phyloP scores from a whole-genome alignment of 1,140 invertebrate genomes.

The Spodoptera litura region DNA sequence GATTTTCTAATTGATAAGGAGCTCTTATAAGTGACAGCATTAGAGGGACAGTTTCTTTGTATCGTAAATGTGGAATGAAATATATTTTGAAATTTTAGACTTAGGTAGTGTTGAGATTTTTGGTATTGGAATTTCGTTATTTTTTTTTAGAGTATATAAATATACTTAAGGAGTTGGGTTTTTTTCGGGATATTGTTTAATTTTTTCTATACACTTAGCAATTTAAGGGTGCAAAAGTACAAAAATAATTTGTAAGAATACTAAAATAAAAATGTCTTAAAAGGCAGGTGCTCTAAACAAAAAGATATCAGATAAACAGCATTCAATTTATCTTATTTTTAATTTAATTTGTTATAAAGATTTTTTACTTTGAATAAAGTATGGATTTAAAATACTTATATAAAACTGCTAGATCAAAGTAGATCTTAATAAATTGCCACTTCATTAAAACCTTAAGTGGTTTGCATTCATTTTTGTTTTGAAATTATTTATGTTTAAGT shows the following conservation, averaged over 20 bases:
- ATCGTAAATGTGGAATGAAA: not conserved
- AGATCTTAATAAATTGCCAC: conserved; percentile 3
- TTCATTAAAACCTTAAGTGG: not conserved
- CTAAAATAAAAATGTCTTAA: too few relatives aligned
- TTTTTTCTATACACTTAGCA: too few relatives aligned
- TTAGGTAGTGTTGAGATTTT: too few relatives aligned
- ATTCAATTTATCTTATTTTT: not conserved
- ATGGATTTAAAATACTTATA: conserved; percentile 4
- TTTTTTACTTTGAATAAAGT: not conserved
- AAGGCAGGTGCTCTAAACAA: too few relatives aligned
- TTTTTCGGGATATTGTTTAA: too few relatives aligned
- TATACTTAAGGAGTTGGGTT: too few relatives aligned
- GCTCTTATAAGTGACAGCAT: conserved; percentile 8
- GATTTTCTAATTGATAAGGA: conserved; percentile 36
- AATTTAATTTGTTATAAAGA: not conserved
- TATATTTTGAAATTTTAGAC: not conserved
- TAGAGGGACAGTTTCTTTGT: not conserved
- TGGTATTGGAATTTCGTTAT: too few relatives aligned
- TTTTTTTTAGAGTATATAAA: too few relatives aligned
- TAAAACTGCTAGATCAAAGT: conserved; percentile 9
- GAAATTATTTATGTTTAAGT: not conserved
- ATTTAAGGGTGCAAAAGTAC: too few relatives aligned
- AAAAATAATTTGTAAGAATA: too few relatives aligned
- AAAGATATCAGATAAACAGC: not conserved
- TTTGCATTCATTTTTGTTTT: not conserved